phyloP scores from a whole-genome alignment of 2,797 vertebrate species.

The Hydrolagus colliei region DNA sequence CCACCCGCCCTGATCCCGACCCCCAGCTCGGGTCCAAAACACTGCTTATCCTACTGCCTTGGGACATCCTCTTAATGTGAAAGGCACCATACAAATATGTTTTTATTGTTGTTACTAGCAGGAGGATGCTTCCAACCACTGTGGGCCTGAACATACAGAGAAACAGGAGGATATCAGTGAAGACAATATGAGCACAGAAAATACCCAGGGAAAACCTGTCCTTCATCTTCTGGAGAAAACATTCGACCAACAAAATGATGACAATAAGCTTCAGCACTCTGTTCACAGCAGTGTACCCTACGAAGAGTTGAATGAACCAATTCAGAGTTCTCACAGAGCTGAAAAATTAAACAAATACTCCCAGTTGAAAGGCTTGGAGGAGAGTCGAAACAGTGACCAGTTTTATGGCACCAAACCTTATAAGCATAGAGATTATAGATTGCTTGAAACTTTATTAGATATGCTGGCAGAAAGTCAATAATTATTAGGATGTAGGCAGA shows the following conservation, averaged over 20 bases:
- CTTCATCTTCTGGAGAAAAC: constrained; percentile 76
- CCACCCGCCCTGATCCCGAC: too few species aligned
- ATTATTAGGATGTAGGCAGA: constrained; percentile 35
- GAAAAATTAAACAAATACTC: constrained; percentile 74
- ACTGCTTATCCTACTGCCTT: too few species aligned
- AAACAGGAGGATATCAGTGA: constrained; percentile 40
- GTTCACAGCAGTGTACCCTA: constrained; percentile 44
- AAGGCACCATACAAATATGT: too few species aligned
- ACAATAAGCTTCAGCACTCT: constrained; percentile 28
- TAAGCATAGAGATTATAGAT: constrained; percentile 83
- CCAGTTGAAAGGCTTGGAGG: constrained; percentile 55
- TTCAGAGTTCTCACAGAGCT: constrained; percentile 75
- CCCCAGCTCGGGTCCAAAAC: too few species aligned
- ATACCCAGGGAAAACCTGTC: constrained; percentile 58
- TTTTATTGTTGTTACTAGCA: constrained; percentile 40
- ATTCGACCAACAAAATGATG: constrained; percentile 64
- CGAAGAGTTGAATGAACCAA: constrained; percentile 53
- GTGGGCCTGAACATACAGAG: constrained; percentile 47
- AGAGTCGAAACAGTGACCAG: constrained; percentile 74
- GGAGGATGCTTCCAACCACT: constrained; percentile 49
- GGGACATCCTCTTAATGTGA: too few species aligned
- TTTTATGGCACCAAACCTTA: constrained; percentile 83
- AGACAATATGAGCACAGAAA: constrained; percentile 44
- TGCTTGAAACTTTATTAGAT: constrained; percentile 83
- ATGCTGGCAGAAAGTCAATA: constrained; percentile 71